Percentiles rank a stretch among this genome's conserved stretches.
Evolutionary conservation across 1,140 invertebrate species (phyloP).

Genomic region (Drosophila tsacasi): DNA sequence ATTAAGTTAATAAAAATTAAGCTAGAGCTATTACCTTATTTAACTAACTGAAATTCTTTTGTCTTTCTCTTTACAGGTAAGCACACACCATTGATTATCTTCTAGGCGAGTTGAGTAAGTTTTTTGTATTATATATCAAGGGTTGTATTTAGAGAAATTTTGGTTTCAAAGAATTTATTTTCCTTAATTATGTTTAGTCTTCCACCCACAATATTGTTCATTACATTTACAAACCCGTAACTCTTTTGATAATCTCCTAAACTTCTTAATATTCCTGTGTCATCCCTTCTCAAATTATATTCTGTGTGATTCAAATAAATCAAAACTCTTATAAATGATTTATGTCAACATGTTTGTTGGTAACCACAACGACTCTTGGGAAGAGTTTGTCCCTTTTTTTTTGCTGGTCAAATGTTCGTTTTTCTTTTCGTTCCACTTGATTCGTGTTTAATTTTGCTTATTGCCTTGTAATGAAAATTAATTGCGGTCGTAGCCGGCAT

Average conservation of each 20-base stretch:
- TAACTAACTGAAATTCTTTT: constrained; percentile 36
- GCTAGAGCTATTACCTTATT: neutral
- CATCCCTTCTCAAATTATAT: constrained; percentile 23
- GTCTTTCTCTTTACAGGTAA: constrained; percentile 58
- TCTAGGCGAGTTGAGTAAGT: constrained; percentile 14
- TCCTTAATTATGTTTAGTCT: neutral
- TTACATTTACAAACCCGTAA: neutral
- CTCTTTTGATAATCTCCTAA: neutral
- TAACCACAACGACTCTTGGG: neutral
- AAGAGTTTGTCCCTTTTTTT: constrained; percentile 3
- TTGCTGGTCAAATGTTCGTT: constrained; percentile 2
- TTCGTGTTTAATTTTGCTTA: constrained; percentile 80
- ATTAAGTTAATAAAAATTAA: neutral
- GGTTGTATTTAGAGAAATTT: neutral
- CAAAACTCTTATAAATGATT: constrained; percentile 59
- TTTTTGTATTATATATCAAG: neutral
- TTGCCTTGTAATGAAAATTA: constrained; percentile 82
- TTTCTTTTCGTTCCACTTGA: constrained; percentile 48
- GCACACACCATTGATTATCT: constrained; percentile 4
- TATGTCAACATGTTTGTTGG: constrained; percentile 61
- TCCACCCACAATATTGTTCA: neutral
- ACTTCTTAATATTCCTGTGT: constrained; percentile 11
- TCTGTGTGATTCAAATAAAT: constrained; percentile 26
- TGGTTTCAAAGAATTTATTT: neutral
- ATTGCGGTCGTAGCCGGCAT: constrained; percentile 68